Conservation (phyloP, 2,113 vertebrate genomes). For the Oreochromis aureus region DNA sequence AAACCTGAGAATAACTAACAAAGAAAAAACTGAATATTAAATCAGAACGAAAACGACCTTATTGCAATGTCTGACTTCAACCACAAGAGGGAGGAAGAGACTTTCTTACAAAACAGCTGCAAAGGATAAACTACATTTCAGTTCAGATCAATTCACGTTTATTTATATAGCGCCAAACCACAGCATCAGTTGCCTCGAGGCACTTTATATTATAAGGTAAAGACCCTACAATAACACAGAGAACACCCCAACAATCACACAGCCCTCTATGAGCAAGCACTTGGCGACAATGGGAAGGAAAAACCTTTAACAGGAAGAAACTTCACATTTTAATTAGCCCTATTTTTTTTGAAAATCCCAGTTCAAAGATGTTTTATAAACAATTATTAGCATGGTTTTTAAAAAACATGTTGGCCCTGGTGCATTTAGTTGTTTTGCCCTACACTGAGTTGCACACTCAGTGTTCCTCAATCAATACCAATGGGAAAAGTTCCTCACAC, state of each 20-base stretch:
- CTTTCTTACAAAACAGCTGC: not conserved
- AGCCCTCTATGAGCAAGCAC: not conserved
- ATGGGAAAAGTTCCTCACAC: not conserved
- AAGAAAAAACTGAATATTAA: not conserved
- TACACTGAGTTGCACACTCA: not conserved
- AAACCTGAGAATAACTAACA: not conserved
- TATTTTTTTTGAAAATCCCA: not conserved
- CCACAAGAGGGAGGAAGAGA: not conserved
- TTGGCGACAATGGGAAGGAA: not conserved
- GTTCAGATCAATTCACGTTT: not conserved
- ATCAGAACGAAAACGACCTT: not conserved
- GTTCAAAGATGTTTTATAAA: not conserved
- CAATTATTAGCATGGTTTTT: not conserved
- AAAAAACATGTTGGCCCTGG: not conserved
- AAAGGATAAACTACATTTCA: not conserved
- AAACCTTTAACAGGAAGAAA: not conserved
- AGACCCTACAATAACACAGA: not conserved
- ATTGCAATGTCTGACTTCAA: not conserved
- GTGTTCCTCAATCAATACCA: not conserved
- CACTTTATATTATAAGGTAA: not conserved
- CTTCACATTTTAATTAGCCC: not conserved
- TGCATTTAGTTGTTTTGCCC: not conserved
- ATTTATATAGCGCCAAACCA: not conserved
- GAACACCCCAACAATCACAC: not conserved
- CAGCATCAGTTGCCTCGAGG: not conserved